Evolutionary conservation across 2,113 vertebrate genomes (phyloP).

Genomic region (Datnioides undecimradiatus): DNA sequence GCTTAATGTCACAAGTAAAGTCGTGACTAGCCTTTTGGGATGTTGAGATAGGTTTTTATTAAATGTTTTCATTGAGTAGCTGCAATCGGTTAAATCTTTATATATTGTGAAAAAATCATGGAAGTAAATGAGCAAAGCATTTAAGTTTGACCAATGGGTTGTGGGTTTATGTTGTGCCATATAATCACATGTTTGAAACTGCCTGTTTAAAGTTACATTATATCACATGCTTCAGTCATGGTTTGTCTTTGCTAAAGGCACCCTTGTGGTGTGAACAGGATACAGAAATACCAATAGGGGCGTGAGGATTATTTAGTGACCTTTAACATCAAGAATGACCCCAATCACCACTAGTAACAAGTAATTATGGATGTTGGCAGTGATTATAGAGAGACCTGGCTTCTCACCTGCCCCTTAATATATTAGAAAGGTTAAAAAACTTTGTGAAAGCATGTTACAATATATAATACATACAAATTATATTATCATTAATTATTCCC

Average conservation of each 20-base stretch:
- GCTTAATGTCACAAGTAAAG: too few relatives aligned
- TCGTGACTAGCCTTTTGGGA: too few relatives aligned
- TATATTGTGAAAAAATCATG: not conserved
- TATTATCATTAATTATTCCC: not conserved
- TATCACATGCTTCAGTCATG: not conserved
- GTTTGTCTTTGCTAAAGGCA: not conserved
- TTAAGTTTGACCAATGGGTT: not conserved
- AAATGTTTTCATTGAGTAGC: too few relatives aligned
- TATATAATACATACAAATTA: too few relatives aligned
- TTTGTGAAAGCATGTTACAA: not conserved
- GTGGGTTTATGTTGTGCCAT: not conserved
- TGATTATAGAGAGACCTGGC: not conserved
- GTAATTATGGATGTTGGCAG: conserved; percentile 43
- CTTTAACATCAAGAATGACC: conserved; percentile 52
- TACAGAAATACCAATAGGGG: not conserved
- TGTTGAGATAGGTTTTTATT: too few relatives aligned
- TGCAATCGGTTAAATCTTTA: not conserved
- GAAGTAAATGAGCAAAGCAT: conserved; percentile 1
- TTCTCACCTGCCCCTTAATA: not conserved
- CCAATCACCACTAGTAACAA: conserved; percentile 50
- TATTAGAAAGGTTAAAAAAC: conserved; percentile 14
- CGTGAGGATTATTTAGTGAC: conserved; percentile 36
- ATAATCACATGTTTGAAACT: not conserved
- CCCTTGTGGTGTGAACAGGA: conserved; percentile 4
- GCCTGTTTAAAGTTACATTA: not conserved